Conservation (phyloP, 2,797 vertebrate species). For the Poeciliopsis infans region DNA sequence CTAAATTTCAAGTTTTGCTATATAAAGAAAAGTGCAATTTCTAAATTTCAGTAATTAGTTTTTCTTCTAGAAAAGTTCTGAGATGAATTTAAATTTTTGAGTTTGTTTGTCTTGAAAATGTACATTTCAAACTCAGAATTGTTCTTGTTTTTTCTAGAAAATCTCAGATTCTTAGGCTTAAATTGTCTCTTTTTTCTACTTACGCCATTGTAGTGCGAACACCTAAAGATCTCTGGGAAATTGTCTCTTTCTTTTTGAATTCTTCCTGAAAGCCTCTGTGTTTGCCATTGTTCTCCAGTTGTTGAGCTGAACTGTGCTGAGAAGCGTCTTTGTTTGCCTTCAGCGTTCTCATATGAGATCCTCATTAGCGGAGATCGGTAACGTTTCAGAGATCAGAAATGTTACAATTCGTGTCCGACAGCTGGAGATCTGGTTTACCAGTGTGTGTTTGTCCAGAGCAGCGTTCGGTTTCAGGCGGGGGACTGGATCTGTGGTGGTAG, state of each 20-base stretch:
- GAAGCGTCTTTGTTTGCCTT: conserved; percentile 19
- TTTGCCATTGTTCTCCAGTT: conserved; percentile 4
- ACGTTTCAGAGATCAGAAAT: conserved; percentile 45
- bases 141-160: too few species aligned
- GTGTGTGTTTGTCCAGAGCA: conserved; percentile 59
- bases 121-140: too few species aligned
- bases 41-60: too few species aligned
- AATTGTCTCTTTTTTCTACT: too few species aligned
- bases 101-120: too few species aligned
- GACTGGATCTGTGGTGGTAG: conserved; percentile 57
- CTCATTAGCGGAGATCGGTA: conserved; percentile 31
- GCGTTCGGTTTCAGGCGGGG: conserved; percentile 20
- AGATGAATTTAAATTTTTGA: too few species aligned
- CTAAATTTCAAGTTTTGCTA: too few species aligned
- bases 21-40: too few species aligned
- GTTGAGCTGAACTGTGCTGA: not conserved
- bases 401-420: conserved; percentile 40
- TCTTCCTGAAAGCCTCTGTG: conserved; percentile 7
- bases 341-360: conserved; percentile 41
- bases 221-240: conserved; percentile 37
- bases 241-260: conserved; percentile 33
- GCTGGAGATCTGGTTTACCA: conserved; percentile 48
- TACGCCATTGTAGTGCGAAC: not conserved
- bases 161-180: too few species aligned
- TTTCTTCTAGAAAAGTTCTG: too few species aligned